Base-by-base conservation (phyloP, 1,140 invertebrate genomes). In the Mactra quadrangularis region DNA sequence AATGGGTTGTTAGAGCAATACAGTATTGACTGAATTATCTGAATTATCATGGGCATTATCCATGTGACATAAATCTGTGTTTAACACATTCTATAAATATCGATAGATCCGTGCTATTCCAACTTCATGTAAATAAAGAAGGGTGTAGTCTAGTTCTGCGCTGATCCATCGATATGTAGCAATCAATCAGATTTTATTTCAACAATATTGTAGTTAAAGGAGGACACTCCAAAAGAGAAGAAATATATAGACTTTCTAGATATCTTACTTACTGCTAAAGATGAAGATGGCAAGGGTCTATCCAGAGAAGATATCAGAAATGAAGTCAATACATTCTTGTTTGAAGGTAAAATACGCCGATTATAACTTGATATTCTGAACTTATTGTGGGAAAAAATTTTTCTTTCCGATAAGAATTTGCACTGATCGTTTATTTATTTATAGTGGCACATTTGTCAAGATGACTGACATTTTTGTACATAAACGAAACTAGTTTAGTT, bases 321-420 rank as follows among this genome's bases (percentile, higher is more conserved):
- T 17, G 71, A 75, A 57, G 52, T 75, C 7, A 55, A 75, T 47
- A 75, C 71, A 17, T 75, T 75, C 45, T 35, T 41, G 15, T 75
- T 75, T 59, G 71, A 71, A 71, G 66, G 66, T 71, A 64, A n/a
- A n/a, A n/a, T n/a, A n/a, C n/a, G n/a, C 11, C n/a, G 47, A 11
- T 13, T 50, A n/a, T 50, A n/a, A 13, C 11, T 13, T 50, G 47
- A 50, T 50, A 13, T 13, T 50, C 47, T 50, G 47, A 19, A 25
- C 31, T 45, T 33, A 1, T 4, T 38, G 27, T 75, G 22, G 19
- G n/a, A 45, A 1, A 25, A 66, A 11, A 45, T 1, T 66, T 11
- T 1, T 41, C 15, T 27, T 31, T 15, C 17, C n/a, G 7, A 6
- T 19, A 41, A 47, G n/a, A 71, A 35, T 57, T 4, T 59, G 47